Evolutionary conservation across 2,888 invertebrate genomes (phyloP).

Genomic region (Tridacna crocea): DNA sequence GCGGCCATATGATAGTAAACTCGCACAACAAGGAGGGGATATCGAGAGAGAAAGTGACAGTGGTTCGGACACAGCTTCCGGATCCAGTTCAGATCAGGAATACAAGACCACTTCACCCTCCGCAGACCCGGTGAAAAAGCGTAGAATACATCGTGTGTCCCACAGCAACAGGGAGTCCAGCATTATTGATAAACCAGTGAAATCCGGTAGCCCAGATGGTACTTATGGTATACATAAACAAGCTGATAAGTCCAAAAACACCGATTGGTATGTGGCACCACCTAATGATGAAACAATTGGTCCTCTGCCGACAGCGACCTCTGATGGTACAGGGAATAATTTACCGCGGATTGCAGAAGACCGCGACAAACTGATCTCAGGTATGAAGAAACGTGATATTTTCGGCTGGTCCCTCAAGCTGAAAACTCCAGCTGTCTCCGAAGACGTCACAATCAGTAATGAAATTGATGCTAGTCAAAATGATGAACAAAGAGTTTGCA

Average conservation of each 20-base stretch:
- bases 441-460: not conserved
- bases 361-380: slow-evolving; percentile 56
- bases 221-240: not conserved
- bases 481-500: slow-evolving; percentile 37
- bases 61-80: slow-evolving; percentile 42
- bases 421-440: slow-evolving; percentile 24
- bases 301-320: not conserved
- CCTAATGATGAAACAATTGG: not conserved
- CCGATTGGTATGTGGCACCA: not conserved
- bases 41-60: slow-evolving; percentile 44
- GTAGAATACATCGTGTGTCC: slow-evolving; percentile 38
- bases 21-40: not conserved
- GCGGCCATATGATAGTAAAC: slow-evolving; percentile 59
- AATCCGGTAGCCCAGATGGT: slow-evolving; percentile 14
- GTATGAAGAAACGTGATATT: slow-evolving; percentile 56
- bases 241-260: not conserved
- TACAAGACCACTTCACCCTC: slow-evolving; percentile 44
- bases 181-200: slow-evolving; percentile 7
- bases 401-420: slow-evolving; percentile 63
- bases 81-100: slow-evolving; percentile 56
- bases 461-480: slow-evolving; percentile 13
- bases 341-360: not conserved
- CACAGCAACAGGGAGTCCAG: slow-evolving; percentile 21
- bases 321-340: not conserved
- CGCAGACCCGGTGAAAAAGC: slow-evolving; percentile 52